phyloP scores from a whole-genome alignment of 2,888 invertebrate species.

The Pediacus dermestoides region DNA sequence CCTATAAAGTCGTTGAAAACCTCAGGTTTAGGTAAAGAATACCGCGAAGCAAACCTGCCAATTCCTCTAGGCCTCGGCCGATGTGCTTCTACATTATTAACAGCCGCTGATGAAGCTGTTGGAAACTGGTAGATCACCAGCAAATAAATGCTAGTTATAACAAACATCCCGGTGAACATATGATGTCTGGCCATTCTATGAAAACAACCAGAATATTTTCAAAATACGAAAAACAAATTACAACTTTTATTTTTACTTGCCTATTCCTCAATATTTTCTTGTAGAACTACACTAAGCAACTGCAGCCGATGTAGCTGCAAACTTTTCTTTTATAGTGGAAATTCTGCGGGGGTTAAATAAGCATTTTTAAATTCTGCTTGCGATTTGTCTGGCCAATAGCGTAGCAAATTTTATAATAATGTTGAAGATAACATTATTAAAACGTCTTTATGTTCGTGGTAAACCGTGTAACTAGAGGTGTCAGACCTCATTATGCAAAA shows the following conservation, averaged over 20 bases:
- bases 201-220: slow-evolving; percentile 8
- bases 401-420: slow-evolving; percentile 22
- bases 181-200: slow-evolving; percentile 17
- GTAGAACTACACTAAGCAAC: slow-evolving; percentile 11
- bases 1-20: slow-evolving; percentile 38
- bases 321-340: slow-evolving; percentile 17
- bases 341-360: slow-evolving; percentile 12
- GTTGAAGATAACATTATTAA: slow-evolving; percentile 23
- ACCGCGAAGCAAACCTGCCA: slow-evolving; percentile 27
- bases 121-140: slow-evolving; percentile 25
- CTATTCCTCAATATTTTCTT: slow-evolving; percentile 6
- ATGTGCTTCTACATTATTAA: slow-evolving; percentile 22
- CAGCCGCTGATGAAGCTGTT: slow-evolving; percentile 21
- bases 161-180: slow-evolving; percentile 25
- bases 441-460: slow-evolving; percentile 10
- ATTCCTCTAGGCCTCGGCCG: slow-evolving; percentile 29
- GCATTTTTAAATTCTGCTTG: slow-evolving; percentile 22
- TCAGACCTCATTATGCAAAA: slow-evolving; percentile 15
- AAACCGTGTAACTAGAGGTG: slow-evolving; percentile 16
- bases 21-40: slow-evolving; percentile 35
- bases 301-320: slow-evolving; percentile 1
- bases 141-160: slow-evolving; percentile 27
- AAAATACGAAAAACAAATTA: slow-evolving; percentile 12
- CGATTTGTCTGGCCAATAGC: slow-evolving; percentile 20
- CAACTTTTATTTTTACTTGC: slow-evolving; percentile 7